Base-by-base conservation (phyloP, 2,797 vertebrate genomes). In the Diplodus sargus region DNA sequence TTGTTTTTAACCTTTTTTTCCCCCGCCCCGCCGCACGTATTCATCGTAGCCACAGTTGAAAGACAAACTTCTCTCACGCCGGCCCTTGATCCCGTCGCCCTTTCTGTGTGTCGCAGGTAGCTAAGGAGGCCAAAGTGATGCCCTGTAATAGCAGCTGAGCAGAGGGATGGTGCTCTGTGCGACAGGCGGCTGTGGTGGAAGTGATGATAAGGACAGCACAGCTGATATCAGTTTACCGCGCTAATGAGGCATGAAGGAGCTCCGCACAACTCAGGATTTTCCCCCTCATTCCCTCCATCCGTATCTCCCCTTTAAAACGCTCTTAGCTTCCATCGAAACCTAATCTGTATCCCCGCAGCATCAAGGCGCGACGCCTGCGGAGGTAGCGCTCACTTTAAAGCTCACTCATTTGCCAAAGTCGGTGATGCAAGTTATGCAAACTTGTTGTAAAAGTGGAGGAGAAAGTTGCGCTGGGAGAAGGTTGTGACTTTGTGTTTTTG, bases 211-310 rank as follows among this genome's bases (percentile, higher is more conserved):
- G 74, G 69, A 71, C 73, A 71, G 8, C 48, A 56, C 68, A 76
- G 74, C 74, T 89, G 76, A 86, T 73, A 81, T 79, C 76, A 70
- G 79, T 85, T 90, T 87, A 88, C 70, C 13, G 70, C 61, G 59
- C 67, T 89, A 88, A 91, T 91, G 85, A 92, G 73, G 85, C 82
- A 75, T 92, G 83, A 92, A 89, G 70, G 64, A 74, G 48, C 67
- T 62, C 30, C 43, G 61, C 30, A 76, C 16, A 70, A 39, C 70
- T 73, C 52, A 59, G 63, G 43, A 69, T 84, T 64, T 61, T 78
- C 70, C 61, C 61, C 34, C 22, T 67, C 51, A 61, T 51, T 70
- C 17, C 52, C 63, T 42, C 53, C 28, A 59, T 72, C 34, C 77
- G 22, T 17, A 23, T 28, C 43, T 64, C 60, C 56, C 68, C 65